Conservation (phyloP, 2,113 vertebrate species). For the Sialia sialis region DNA sequence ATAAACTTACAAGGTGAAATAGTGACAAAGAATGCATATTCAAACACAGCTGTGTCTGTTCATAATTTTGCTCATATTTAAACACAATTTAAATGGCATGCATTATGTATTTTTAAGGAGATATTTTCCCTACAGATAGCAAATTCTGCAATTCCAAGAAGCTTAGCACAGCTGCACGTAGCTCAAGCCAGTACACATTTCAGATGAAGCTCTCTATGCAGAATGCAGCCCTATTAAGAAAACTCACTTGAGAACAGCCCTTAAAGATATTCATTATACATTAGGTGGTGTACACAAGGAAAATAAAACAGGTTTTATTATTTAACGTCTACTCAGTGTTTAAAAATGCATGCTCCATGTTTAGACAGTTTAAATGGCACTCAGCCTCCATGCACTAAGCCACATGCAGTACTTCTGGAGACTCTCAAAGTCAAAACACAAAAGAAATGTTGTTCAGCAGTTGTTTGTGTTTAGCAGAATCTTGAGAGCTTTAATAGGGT, state of each 20-base stretch:
- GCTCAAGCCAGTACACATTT: not conserved
- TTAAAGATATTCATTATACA: not conserved
- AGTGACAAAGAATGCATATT: not conserved
- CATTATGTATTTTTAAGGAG: constrained; percentile 1
- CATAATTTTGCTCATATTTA: not conserved
- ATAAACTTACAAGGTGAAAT: not conserved
- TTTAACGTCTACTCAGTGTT: not conserved
- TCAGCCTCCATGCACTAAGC: not conserved
- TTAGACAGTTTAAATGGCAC: not conserved
- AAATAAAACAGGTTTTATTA: not conserved
- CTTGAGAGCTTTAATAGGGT: not conserved
- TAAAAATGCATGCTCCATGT: not conserved
- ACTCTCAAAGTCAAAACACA: not conserved
- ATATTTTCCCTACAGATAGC: not conserved
- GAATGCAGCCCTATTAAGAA: not conserved
- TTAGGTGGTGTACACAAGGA: not conserved
- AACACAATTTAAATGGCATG: not conserved
- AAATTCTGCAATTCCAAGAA: not conserved
- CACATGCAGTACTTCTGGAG: not conserved
- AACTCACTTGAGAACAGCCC: not conserved
- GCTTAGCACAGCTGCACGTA: constrained; percentile 9
- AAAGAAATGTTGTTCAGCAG: not conserved
- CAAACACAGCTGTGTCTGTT: constrained; percentile 28
- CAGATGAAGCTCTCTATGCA: not conserved
- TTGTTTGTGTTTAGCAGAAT: not conserved